A percentile compares a stretch with the other conserved stretches of the same genome.
These are phyloP conservation scores for Asteroscopus sphinx DNA, from an alignment of 2,888 invertebrate species.

Conservation along the genomic window DNA sequence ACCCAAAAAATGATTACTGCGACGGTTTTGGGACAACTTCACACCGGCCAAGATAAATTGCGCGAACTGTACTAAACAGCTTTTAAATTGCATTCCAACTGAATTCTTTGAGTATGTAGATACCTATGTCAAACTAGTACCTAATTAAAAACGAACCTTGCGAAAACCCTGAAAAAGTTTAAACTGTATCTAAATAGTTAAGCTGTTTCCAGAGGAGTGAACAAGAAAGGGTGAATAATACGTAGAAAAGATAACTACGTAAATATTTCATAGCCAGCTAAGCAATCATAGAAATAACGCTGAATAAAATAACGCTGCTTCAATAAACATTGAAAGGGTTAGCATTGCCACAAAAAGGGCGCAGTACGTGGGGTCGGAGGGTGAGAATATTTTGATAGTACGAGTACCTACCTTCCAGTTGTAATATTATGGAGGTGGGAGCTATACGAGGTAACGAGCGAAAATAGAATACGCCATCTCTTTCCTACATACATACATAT, in stretches of 20 bases:
- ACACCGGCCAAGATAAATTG: too few species aligned
- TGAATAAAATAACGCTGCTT: conserved; percentile 45
- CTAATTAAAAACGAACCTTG: too few species aligned
- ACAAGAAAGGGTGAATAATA: conserved; percentile 22
- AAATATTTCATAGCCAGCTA: conserved; percentile 47
- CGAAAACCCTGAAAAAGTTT: too few species aligned
- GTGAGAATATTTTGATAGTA: conserved; percentile 40
- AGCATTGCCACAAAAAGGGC: conserved; percentile 23
- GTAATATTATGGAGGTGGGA: conserved; percentile 13
- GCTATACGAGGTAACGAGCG: not conserved
- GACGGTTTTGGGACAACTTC: too few species aligned
- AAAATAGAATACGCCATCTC: conserved; percentile 24
- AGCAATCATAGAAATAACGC: conserved; percentile 50
- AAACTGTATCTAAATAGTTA: too few species aligned
- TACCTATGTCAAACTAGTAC: too few species aligned
- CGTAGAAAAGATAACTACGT: conserved; percentile 39
- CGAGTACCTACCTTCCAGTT: not conserved
- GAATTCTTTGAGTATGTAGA: too few species aligned
- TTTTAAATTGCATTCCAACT: too few species aligned
- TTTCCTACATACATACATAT: not conserved
- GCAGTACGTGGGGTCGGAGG: conserved; percentile 14
- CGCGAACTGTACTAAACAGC: too few species aligned
- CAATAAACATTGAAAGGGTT: conserved; percentile 53
- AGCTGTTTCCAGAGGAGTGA: not conserved
- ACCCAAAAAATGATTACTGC: too few species aligned